Conservation (phyloP, 2,888 invertebrate species). For the Pycnomerus fuliginosus region DNA sequence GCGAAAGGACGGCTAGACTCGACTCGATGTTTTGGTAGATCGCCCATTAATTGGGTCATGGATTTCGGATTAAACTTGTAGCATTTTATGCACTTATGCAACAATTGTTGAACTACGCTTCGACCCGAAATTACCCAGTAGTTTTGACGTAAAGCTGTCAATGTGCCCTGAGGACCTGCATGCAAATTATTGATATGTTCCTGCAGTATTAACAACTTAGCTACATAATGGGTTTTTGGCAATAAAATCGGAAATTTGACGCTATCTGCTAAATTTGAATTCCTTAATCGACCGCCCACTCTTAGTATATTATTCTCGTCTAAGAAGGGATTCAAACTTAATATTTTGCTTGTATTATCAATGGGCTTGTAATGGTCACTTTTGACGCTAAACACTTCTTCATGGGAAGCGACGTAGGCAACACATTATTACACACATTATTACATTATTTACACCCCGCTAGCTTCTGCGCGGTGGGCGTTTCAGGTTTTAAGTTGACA, state of each 20-base stretch:
- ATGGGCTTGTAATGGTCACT: too few species aligned
- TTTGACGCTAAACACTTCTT: too few species aligned
- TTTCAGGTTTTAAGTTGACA: too few species aligned
- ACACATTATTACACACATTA: too few species aligned
- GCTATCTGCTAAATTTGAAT: constrained; percentile 11
- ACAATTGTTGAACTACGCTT: background rate
- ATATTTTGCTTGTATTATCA: too few species aligned
- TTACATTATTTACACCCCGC: too few species aligned
- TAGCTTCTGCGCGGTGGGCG: too few species aligned
- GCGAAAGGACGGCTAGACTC: background rate
- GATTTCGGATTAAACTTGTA: background rate
- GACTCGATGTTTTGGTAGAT: background rate
- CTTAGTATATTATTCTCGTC: constrained; percentile 15
- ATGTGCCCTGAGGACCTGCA: constrained; percentile 18
- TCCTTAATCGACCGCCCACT: constrained; percentile 21
- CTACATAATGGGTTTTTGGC: constrained; percentile 8
- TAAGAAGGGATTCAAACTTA: too few species aligned
- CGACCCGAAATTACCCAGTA: constrained; percentile 25
- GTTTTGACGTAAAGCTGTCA: constrained; percentile 20
- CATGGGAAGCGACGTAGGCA: too few species aligned
- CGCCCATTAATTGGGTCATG: too few species aligned
- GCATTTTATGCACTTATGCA: background rate
- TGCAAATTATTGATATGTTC: constrained; percentile 21
- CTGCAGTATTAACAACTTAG: constrained; percentile 23
- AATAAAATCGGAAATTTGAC: constrained; percentile 15